phyloP scores from a whole-genome alignment of 2,797 vertebrate species.

The Anabacerthia variegaticeps region DNA sequence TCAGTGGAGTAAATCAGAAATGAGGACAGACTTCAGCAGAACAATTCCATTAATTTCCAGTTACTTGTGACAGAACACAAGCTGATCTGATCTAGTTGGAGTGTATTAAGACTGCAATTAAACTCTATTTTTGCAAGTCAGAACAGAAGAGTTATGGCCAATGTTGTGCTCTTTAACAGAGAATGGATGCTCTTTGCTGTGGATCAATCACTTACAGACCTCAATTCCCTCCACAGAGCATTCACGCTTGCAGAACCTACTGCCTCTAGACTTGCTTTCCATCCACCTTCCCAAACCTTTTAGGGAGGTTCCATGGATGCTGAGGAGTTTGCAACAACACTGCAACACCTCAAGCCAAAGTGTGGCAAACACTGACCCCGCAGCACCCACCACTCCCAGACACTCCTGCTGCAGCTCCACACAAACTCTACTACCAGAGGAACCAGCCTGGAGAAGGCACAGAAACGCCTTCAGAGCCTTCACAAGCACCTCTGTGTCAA shows the following conservation, averaged over 20 bases:
- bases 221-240: background rate
- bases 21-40: background rate
- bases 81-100: background rate
- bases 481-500: background rate
- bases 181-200: background rate
- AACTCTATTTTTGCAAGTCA: background rate
- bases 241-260: background rate
- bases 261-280: background rate
- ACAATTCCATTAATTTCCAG: background rate
- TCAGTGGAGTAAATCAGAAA: background rate
- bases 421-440: background rate
- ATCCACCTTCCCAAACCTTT: background rate
- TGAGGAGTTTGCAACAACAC: background rate
- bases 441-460: background rate
- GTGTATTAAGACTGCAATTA: background rate
- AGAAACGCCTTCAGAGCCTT: background rate
- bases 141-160: background rate
- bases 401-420: background rate
- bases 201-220: background rate
- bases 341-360: background rate
- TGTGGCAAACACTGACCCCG: background rate
- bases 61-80: background rate
- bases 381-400: background rate
- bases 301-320: background rate
- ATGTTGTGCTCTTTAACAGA: background rate